Conservation (phyloP, 2,113 vertebrate genomes). For the Aldabrachelys gigantea region DNA sequence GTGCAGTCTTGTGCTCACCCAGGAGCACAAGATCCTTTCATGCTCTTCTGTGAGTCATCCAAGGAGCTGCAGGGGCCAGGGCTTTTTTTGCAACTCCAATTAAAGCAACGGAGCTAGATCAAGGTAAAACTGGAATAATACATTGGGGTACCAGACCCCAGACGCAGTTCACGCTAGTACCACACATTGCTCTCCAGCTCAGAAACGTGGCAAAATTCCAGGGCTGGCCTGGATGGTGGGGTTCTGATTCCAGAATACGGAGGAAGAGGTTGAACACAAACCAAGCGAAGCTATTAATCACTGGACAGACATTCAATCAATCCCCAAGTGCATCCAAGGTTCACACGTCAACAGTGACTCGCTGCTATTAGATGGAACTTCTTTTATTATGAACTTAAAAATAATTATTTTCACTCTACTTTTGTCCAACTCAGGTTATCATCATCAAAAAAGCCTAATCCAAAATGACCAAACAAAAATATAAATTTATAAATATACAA, state of each 20-base stretch:
- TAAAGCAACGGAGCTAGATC: background rate
- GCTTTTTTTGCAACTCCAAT: background rate
- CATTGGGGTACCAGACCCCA: background rate
- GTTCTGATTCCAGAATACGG: background rate
- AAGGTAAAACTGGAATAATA: background rate
- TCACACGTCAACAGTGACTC: background rate
- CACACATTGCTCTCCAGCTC: background rate
- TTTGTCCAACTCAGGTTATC: conserved; percentile 3
- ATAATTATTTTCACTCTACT: conserved; percentile 2
- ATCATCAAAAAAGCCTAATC: background rate
- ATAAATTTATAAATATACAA: conserved; percentile 47
- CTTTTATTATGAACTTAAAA: conserved; percentile 65
- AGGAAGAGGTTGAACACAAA: background rate
- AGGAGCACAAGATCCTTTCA: background rate
- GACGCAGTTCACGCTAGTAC: background rate
- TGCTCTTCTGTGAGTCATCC: background rate
- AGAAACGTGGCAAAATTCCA: background rate
- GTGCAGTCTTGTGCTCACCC: background rate
- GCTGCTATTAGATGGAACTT: background rate
- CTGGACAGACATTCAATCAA: background rate
- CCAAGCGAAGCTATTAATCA: background rate
- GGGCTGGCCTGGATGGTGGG: background rate
- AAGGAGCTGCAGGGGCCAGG: background rate
- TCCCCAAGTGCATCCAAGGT: background rate
- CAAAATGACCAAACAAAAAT: conserved; percentile 41